Evolutionary conservation across 2,888 invertebrate genomes (phyloP).

Genomic region (Diabrotica balteata): DNA sequence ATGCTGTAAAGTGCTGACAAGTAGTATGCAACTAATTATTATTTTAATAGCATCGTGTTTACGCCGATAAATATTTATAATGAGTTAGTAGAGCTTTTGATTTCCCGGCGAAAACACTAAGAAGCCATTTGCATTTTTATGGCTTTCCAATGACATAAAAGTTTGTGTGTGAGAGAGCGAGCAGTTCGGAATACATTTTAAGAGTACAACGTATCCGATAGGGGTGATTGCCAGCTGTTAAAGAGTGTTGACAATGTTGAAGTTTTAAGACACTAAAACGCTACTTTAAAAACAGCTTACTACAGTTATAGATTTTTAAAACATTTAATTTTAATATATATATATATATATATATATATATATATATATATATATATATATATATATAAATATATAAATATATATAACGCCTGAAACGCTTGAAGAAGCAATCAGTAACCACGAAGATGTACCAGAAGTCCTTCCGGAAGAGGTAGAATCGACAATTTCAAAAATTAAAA

Average conservation of each 20-base stretch:
- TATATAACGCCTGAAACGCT: too few species aligned
- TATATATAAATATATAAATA: too few species aligned
- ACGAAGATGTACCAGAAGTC: too few species aligned
- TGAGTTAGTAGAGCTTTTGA: conserved; percentile 36
- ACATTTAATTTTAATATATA: too few species aligned
- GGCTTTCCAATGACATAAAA: conserved; percentile 23
- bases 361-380: too few species aligned
- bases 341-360: too few species aligned
- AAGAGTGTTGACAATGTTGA: too few species aligned
- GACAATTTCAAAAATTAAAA: too few species aligned
- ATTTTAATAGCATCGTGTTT: conserved; percentile 41
- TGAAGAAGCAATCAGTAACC: too few species aligned
- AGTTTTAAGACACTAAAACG: too few species aligned
- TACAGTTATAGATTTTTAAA: too few species aligned
- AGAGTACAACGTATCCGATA: conserved; percentile 1
- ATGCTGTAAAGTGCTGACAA: conserved; percentile 42
- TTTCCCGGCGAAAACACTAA: conserved; percentile 32
- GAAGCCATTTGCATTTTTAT: conserved; percentile 34
- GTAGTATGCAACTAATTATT: conserved; percentile 40
- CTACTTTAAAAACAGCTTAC: background rate
- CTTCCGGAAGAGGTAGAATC: too few species aligned
- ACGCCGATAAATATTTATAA: conserved; percentile 41
- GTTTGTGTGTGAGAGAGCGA: conserved; percentile 15
- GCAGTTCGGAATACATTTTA: conserved; percentile 1
- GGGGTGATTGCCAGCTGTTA: conserved; percentile 6